Evolutionary conservation across 2,888 invertebrate genomes (phyloP).

Genomic region (Philereme vetulata): DNA sequence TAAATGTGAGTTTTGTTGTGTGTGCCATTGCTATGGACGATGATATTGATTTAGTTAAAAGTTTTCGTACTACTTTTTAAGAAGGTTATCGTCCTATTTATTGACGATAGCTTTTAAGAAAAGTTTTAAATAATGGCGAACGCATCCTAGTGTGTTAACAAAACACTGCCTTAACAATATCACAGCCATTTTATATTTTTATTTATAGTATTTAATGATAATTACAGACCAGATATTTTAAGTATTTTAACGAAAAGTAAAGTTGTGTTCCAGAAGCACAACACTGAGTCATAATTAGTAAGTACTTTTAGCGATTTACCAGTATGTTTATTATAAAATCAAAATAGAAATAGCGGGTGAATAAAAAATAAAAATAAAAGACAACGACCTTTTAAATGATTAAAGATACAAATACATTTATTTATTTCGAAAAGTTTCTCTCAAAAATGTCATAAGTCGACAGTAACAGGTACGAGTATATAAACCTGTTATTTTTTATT

Average conservation of each 20-base stretch:
- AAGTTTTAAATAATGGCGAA: conserved; percentile 9
- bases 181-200: conserved; percentile 25
- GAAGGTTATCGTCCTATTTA: not conserved
- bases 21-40: conserved; percentile 30
- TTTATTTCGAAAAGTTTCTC: too few relatives aligned
- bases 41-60: conserved; percentile 17
- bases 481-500: too few relatives aligned
- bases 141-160: conserved; percentile 6
- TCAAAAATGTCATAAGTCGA: too few relatives aligned
- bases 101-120: conserved; percentile 1
- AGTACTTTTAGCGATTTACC: conserved; percentile 57
- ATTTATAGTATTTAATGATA: conserved; percentile 14
- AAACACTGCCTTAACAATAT: conserved; percentile 33
- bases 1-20: not conserved
- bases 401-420: too few relatives aligned
- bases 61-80: conserved; percentile 8
- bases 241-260: conserved; percentile 33
- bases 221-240: conserved; percentile 27
- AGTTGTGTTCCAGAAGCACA: conserved; percentile 60
- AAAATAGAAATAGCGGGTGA: conserved; percentile 32
- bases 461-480: too few relatives aligned
- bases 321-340: conserved; percentile 41
- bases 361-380: conserved; percentile 3
- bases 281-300: conserved; percentile 68
- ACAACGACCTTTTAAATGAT: too few relatives aligned